Percentiles rank a stretch among this genome's conserved stretches.
phyloP scores from a whole-genome alignment of 2,888 invertebrate genomes.

The Nebria brevicollis region DNA sequence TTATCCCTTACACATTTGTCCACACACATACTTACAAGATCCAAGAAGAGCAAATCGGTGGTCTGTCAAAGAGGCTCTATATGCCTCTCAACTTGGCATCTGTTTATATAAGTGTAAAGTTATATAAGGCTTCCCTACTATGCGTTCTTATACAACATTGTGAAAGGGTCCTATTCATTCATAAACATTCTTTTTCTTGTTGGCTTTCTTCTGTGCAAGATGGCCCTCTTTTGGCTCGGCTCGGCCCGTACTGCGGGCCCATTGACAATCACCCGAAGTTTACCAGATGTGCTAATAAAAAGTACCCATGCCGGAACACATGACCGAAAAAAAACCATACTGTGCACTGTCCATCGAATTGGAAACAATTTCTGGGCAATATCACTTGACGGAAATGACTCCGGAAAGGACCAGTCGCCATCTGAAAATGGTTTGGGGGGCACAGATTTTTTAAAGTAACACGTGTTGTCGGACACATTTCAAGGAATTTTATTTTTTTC shows the following conservation, averaged over 20 bases:
- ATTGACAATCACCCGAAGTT: not conserved
- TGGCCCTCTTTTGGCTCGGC: not conserved
- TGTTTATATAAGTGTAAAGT: conserved; percentile 1
- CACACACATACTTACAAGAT: not conserved
- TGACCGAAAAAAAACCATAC: not conserved
- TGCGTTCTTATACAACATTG: not conserved
- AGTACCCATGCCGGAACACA: not conserved
- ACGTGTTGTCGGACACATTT: not conserved
- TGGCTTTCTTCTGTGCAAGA: not conserved
- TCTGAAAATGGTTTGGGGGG: not conserved
- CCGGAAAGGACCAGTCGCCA: not conserved
- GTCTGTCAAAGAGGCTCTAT: not conserved
- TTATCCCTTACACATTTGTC: not conserved
- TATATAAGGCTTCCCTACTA: conserved; percentile 1
- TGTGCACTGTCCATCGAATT: not conserved
- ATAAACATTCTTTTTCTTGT: not conserved
- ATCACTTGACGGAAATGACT: not conserved
- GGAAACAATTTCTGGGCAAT: not conserved
- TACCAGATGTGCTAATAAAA: not conserved
- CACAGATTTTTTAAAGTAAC: not conserved
- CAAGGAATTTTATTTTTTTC: not conserved
- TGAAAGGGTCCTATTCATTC: not conserved
- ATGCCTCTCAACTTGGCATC: not conserved
- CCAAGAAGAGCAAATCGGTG: not conserved
- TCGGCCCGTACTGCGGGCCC: not conserved